Evolutionary conservation across 2,797 vertebrate species (phyloP).

Genomic region (Euthynnus affinis): DNA sequence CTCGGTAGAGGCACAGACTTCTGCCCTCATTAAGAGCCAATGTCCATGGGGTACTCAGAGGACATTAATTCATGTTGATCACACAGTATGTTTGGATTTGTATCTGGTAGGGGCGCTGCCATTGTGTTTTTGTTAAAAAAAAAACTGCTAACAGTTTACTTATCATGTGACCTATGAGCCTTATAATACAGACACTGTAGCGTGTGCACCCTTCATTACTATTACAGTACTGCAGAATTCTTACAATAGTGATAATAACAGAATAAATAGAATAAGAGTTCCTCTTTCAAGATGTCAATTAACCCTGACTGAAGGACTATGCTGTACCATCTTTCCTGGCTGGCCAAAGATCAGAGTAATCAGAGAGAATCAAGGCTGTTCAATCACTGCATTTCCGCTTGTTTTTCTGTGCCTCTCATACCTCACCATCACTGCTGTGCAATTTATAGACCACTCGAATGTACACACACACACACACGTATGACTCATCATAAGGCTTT

Average conservation of each 20-base stretch:
- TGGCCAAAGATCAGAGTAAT: conserved; percentile 38
- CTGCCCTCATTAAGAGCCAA: background rate
- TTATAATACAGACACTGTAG: too few relatives aligned
- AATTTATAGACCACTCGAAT: conserved; percentile 66
- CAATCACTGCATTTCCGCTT: conserved; percentile 44
- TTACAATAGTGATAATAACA: too few relatives aligned
- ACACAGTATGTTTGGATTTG: background rate
- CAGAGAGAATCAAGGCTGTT: conserved; percentile 40
- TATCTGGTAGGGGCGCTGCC: background rate
- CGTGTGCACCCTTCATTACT: background rate
- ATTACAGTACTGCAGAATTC: too few relatives aligned
- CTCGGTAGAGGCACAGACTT: background rate
- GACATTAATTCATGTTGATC: conserved; percentile 4
- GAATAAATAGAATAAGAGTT: too few relatives aligned
- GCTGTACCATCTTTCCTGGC: conserved; percentile 22
- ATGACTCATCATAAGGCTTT: conserved; percentile 62
- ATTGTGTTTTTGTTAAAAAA: background rate
- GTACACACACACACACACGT: conserved; percentile 29
- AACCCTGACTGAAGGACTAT: background rate
- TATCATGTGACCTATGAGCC: background rate
- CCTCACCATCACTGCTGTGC: conserved; percentile 44
- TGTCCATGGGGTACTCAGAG: background rate
- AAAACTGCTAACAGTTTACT: background rate
- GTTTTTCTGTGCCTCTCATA: conserved; percentile 29
- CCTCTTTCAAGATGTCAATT: conserved; percentile 11